Base-by-base conservation (phyloP, 2,113 vertebrate genomes). In the Thalassoma bifasciatum region DNA sequence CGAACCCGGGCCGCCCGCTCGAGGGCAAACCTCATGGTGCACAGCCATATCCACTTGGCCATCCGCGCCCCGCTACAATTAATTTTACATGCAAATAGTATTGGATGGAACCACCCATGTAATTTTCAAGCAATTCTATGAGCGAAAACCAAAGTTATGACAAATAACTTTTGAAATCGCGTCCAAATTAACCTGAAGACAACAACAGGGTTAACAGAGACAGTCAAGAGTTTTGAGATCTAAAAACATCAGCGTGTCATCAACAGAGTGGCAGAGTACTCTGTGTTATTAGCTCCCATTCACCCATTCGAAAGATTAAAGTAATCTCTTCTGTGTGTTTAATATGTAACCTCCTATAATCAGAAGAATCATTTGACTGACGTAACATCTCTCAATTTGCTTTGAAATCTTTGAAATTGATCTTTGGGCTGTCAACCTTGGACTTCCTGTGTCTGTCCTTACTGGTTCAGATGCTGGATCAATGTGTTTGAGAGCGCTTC, bases 401-500 rank as follows among this genome's bases (percentile, higher is more conserved):
- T 59, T 67, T 58, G 60, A 69, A 51, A 65, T 59, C 59, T 50
- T 19, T 1, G 4, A 34, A 53, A 38, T 86, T 77, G 71, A 84
- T 73, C 19, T 53, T 53, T 40, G 51, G 54, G 54, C 73, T 83
- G 74, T 80, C 73, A 77, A 75, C 72, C 37, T 68, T 10, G 23
- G 51, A 51, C 42, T 34, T 2, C 66, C 66, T 10, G 34, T 72
- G 68, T 76, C 72, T 66, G 13, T 13, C 11, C 66, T 73, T 13
- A 30, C 77, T 57, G 68, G 60, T 85, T 86, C 65, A 78, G 60
- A 62, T 83, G 65, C 42, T 82, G 76, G 46, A 88, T 89, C 82
- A 80, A 77, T 86, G 78, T 75, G 81, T 87, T 86, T 84, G 68
- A 65, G 65, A 84, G 78, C 22, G 79, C 52, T 34, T n/a, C n/a